Percentiles rank a stretch among this genome's conserved stretches.
Conservation (phyloP, 1,140 invertebrate genomes). For the Rhynchophorus ferrugineus region DNA sequence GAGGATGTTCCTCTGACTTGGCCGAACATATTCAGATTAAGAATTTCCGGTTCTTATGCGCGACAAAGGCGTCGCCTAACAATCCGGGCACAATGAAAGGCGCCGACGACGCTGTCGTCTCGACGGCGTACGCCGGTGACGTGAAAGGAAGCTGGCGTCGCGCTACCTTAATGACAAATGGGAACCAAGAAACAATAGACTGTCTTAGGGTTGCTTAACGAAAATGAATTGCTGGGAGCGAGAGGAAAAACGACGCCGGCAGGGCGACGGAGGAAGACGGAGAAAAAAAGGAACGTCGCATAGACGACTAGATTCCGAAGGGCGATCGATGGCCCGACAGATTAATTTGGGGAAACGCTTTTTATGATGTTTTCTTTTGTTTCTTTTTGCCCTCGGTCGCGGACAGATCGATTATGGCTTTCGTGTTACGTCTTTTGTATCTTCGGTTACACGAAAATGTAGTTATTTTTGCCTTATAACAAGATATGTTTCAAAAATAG, state of each 20-base stretch:
- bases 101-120: no score
- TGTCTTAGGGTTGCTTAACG: conserved; percentile 1
- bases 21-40: conserved; percentile 7
- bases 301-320: no score
- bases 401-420: no score
- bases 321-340: background rate
- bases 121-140: background rate
- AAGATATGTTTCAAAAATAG: no score
- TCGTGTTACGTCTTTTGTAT: no score
- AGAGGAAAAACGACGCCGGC: background rate
- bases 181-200: conserved; percentile 3
- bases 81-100: conserved; percentile 6
- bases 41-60: conserved; percentile 5
- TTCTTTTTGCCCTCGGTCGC: no score
- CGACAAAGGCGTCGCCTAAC: background rate
- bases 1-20: conserved; percentile 2
- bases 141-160: conserved; percentile 2
- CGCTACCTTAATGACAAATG: conserved; percentile 7
- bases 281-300: background rate
- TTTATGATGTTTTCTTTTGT: no score
- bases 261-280: background rate
- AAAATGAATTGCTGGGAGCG: background rate
- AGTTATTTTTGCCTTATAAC: no score
- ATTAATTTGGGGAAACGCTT: no score
- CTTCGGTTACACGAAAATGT: no score